Evolutionary conservation across 2,888 invertebrate genomes (phyloP).

Genomic region (Eucriotettix oculatus): DNA sequence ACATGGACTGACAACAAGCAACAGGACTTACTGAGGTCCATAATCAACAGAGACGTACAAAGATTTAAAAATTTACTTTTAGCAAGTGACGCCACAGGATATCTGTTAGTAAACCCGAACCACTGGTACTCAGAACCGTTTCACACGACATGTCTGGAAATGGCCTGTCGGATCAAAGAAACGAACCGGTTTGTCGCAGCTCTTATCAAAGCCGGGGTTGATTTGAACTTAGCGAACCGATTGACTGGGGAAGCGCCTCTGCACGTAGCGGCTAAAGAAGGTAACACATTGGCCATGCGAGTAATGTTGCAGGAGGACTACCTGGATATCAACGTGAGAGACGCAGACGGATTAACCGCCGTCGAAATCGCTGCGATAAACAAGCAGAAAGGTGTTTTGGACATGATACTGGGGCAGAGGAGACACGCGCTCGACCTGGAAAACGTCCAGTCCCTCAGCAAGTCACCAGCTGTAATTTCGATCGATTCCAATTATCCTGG

Average conservation of each 20-base stretch:
- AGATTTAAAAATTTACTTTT: background rate
- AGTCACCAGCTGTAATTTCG: no score
- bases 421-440: no score
- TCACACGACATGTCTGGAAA: conserved; percentile 1
- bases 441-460: no score
- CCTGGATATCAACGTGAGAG: no score
- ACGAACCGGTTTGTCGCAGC: background rate
- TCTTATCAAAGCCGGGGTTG: background rate
- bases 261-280: background rate
- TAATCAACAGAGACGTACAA: background rate
- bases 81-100: background rate
- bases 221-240: background rate
- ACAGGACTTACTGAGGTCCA: no score
- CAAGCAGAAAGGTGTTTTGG: no score
- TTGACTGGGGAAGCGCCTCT: background rate
- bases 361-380: no score
- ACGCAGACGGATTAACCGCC: no score
- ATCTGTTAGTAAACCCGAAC: background rate
- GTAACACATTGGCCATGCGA: background rate
- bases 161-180: background rate
- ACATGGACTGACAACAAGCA: no score
- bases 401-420: no score
- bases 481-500: no score
- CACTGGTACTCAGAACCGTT: conserved; percentile 1
- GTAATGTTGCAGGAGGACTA: background rate